Conservation (phyloP, 2,113 vertebrate genomes). For the Aphelocoma coerulescens region DNA sequence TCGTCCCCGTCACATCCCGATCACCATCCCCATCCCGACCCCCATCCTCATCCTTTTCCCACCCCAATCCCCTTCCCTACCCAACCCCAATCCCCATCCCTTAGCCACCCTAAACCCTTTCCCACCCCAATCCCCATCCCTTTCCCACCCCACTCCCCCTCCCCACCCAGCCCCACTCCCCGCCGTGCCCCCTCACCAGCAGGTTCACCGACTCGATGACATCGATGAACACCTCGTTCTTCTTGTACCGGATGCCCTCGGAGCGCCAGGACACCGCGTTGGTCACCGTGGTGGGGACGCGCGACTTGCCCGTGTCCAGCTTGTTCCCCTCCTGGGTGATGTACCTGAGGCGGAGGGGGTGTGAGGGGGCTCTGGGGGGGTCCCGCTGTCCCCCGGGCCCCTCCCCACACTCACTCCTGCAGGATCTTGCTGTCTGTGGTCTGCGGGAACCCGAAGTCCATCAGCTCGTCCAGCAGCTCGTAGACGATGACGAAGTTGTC, state of each 20-base stretch:
- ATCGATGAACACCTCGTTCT: conserved; percentile 96
- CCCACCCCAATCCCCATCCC: too few relatives aligned
- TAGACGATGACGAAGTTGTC: conserved; percentile 96
- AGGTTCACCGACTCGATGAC: conserved; percentile 93
- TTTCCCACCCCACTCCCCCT: too few relatives aligned
- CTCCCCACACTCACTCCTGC: conserved; percentile 82
- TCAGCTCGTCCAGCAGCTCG: conserved; percentile 91
- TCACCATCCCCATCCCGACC: too few relatives aligned
- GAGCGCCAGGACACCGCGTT: conserved; percentile 96
- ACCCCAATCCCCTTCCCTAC: too few relatives aligned
- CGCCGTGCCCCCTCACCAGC: conserved; percentile 71
- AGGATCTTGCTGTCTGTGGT: conserved; percentile 95
- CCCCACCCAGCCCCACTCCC: too few relatives aligned
- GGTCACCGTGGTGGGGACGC: conserved; percentile 90
- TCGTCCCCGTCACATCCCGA: neutral
- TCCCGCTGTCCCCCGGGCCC: neutral
- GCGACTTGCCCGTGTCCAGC: conserved; percentile 82
- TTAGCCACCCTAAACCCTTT: too few relatives aligned
- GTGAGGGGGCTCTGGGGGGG: neutral
- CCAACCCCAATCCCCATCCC: too few relatives aligned
- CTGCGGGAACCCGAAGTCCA: conserved; percentile 96
- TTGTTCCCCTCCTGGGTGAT: conserved; percentile 92
- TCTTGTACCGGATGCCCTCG: conserved; percentile 91
- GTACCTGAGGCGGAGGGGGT: conserved; percentile 71
- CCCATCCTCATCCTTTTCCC: too few relatives aligned